Evolutionary conservation across 1,140 invertebrate species (phyloP).

Genomic region (Sminthurides bifidus): DNA sequence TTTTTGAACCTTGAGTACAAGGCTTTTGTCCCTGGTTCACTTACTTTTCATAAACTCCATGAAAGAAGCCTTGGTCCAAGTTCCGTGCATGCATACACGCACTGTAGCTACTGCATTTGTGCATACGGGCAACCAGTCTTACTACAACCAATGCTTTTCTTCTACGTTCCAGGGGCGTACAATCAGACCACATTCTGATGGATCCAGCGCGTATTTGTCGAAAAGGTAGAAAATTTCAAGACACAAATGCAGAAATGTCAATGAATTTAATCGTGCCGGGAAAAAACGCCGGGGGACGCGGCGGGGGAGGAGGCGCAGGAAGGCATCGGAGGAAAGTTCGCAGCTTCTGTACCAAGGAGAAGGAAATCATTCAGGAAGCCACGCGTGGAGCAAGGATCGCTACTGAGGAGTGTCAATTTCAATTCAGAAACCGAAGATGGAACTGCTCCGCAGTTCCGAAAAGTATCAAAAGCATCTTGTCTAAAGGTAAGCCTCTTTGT

Average conservation of each 20-base stretch:
- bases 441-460: constrained; percentile 66
- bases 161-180: background rate
- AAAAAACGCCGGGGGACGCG: constrained; percentile 15
- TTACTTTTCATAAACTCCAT: too few relatives aligned
- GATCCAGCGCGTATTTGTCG: constrained; percentile 77
- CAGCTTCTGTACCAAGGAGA: constrained; percentile 40
- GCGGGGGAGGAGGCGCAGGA: constrained; percentile 1
- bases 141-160: too few relatives aligned
- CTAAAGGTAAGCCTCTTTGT: constrained; percentile 68
- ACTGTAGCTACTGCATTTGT: too few relatives aligned
- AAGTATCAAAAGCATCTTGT: constrained; percentile 66
- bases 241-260: constrained; percentile 34
- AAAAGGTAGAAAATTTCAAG: constrained; percentile 43
- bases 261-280: constrained; percentile 27
- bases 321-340: constrained; percentile 28
- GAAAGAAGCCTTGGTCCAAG: too few relatives aligned
- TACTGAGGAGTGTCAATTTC: constrained; percentile 69
- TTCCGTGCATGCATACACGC: too few relatives aligned
- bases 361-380: constrained; percentile 61
- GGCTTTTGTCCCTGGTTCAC: too few relatives aligned
- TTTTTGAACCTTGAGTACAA: too few relatives aligned
- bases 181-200: constrained; percentile 63
- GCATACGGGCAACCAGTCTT: too few relatives aligned
- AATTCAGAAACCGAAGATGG: constrained; percentile 70
- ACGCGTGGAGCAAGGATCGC: constrained; percentile 60